Evolutionary conservation across 2,797 vertebrate genomes (phyloP).

Genomic region (Lagodon rhomboides): DNA sequence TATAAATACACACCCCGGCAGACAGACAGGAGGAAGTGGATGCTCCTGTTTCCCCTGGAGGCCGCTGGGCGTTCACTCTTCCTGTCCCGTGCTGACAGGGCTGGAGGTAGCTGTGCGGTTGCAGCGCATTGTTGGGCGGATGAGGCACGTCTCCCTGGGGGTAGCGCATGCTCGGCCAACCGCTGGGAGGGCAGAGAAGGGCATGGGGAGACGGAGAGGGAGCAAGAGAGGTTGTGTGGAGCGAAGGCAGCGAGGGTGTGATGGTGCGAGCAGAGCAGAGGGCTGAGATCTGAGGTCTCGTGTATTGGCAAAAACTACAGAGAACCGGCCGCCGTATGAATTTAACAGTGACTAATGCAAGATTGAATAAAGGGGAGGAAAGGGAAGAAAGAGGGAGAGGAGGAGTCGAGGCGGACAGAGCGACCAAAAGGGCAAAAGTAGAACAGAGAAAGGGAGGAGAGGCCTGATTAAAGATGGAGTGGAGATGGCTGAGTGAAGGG

Average conservation of each 20-base stretch:
- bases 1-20: conserved; percentile 11
- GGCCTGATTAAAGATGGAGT: conserved; percentile 65
- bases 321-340: conserved; percentile 32
- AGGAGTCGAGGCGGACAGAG: conserved; percentile 27
- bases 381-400: conserved; percentile 31
- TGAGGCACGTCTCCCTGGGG: conserved; percentile 52
- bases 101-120: conserved; percentile 56
- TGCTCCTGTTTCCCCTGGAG: conserved; percentile 71
- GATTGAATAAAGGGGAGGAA: conserved; percentile 46
- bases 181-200: conserved; percentile 56
- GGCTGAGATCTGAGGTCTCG: conserved; percentile 40
- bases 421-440: conserved; percentile 59
- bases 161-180: conserved; percentile 47
- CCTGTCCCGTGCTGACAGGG: conserved; percentile 73
- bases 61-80: conserved; percentile 63
- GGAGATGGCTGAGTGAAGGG: conserved; percentile 53
- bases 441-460: conserved; percentile 52
- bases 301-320: conserved; percentile 29
- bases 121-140: conserved; percentile 54
- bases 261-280: conserved; percentile 28
- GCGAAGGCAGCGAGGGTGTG: conserved; percentile 21
- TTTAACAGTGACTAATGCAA: conserved; percentile 60
- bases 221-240: conserved; percentile 2
- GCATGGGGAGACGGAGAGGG: conserved; percentile 15
- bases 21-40: conserved; percentile 58